These are phyloP conservation scores for Aelia acuminata DNA, from an alignment of 2,888 invertebrate genomes.

Conservation along the genomic window DNA sequence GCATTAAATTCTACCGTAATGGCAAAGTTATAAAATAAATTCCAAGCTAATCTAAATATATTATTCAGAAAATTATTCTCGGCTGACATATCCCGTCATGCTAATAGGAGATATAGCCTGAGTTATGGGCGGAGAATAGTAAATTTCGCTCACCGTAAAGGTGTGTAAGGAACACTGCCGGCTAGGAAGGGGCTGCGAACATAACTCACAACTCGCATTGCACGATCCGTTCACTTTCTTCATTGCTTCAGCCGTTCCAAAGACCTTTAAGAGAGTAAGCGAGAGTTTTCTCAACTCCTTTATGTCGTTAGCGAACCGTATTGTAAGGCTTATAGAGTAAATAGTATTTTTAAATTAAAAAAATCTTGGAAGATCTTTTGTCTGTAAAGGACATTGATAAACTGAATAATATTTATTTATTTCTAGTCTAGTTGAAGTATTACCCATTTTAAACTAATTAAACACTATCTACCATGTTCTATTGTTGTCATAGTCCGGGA, in stretches of 20 bases:
- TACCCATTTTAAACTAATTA: too few relatives aligned
- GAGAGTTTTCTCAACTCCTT: not conserved
- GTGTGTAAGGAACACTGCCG: conserved; percentile 22
- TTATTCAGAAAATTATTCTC: not conserved
- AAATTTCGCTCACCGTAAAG: not conserved
- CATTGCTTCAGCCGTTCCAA: not conserved
- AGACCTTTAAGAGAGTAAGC: not conserved
- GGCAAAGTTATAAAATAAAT: not conserved
- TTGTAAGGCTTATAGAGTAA: not conserved
- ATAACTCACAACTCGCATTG: not conserved
- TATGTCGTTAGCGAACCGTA: not conserved
- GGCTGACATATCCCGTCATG: not conserved
- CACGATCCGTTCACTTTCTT: not conserved
- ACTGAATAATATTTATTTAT: too few relatives aligned
- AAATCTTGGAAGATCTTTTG: too few relatives aligned
- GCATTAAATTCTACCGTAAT: not conserved
- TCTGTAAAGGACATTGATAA: too few relatives aligned
- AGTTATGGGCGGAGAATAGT: not conserved
- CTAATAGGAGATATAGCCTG: not conserved
- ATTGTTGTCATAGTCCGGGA: too few relatives aligned
- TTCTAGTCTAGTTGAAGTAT: too few relatives aligned
- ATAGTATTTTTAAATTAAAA: too few relatives aligned
- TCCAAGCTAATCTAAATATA: not conserved
- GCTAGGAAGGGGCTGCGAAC: not conserved
- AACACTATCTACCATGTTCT: too few relatives aligned